phyloP scores from a whole-genome alignment of 2,888 invertebrate genomes.

The Desoria tigrina region DNA sequence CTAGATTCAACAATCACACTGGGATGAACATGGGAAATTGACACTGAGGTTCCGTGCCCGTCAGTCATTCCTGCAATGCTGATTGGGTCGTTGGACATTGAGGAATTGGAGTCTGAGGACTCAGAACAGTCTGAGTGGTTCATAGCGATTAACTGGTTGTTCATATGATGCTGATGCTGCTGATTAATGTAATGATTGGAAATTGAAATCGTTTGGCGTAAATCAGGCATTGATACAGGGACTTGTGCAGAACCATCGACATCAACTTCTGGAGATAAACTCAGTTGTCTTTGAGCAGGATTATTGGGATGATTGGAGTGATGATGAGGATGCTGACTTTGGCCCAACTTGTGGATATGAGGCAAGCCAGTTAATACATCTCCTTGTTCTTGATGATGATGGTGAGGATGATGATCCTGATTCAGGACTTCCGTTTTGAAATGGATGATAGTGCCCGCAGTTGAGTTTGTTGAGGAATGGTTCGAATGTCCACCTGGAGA shows the following conservation, averaged over 20 bases:
- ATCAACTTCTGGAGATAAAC: slow-evolving; percentile 9
- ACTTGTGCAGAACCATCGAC: neutral
- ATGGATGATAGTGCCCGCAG: neutral
- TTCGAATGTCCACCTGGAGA: slow-evolving; percentile 18
- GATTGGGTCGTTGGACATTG: slow-evolving; percentile 16
- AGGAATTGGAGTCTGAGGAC: slow-evolving; percentile 32
- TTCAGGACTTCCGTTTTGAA: slow-evolving; percentile 1
- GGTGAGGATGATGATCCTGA: neutral
- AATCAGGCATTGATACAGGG: slow-evolving; percentile 3
- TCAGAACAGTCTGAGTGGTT: slow-evolving; percentile 31
- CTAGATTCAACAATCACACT: slow-evolving; percentile 46
- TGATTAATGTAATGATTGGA: neutral
- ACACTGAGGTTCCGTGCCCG: neutral
- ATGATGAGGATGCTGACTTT: neutral
- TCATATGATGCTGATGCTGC: slow-evolving; percentile 11
- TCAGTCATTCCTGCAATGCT: neutral
- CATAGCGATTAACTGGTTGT: slow-evolving; percentile 23
- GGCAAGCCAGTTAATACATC: neutral
- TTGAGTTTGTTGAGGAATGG: slow-evolving; percentile 3
- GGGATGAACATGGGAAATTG: slow-evolving; percentile 33
- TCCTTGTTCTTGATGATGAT: neutral
- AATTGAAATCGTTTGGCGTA: slow-evolving; percentile 6
- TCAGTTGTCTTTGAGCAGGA: neutral
- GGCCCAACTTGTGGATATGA: slow-evolving; percentile 1
- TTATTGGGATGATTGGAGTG: neutral